phyloP scores from a whole-genome alignment of 2,113 vertebrate genomes.

The Antechinus flavipes region DNA sequence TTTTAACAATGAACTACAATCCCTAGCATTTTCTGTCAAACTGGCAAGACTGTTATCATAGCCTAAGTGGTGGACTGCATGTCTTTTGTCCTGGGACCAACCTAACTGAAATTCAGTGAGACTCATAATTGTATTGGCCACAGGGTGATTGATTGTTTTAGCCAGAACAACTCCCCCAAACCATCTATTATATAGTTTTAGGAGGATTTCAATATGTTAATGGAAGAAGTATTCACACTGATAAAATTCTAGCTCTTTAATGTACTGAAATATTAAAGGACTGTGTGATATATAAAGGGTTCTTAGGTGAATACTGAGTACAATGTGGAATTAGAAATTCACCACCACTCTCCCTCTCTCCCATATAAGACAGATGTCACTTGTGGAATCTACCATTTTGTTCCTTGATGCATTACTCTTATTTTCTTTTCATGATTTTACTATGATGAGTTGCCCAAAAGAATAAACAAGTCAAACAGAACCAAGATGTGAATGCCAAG shows the following conservation, averaged over 20 bases:
- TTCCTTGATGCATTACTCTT: slow-evolving; percentile 36
- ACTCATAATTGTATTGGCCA: not conserved
- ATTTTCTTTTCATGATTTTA: slow-evolving; percentile 30
- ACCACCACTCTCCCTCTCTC: not conserved
- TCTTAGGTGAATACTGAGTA: slow-evolving; percentile 65
- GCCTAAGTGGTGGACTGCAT: not conserved
- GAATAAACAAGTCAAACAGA: not conserved
- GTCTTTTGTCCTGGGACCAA: not conserved
- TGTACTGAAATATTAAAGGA: not conserved
- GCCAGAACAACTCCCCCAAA: not conserved
- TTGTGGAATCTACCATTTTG: not conserved
- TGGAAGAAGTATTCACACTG: not conserved
- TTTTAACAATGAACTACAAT: not conserved
- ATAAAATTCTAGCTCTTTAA: not conserved
- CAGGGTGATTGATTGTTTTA: not conserved
- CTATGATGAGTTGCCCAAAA: not conserved
- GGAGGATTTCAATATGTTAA: not conserved
- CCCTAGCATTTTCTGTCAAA: not conserved
- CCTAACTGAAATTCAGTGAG: not conserved
- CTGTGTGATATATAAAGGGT: not conserved
- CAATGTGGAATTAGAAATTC: slow-evolving; percentile 64
- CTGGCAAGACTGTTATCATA: not conserved
- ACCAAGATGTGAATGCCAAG: not conserved
- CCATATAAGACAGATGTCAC: not conserved
- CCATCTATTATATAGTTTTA: not conserved